phyloP scores from a whole-genome alignment of 2,888 invertebrate species.

The Aelia acuminata region DNA sequence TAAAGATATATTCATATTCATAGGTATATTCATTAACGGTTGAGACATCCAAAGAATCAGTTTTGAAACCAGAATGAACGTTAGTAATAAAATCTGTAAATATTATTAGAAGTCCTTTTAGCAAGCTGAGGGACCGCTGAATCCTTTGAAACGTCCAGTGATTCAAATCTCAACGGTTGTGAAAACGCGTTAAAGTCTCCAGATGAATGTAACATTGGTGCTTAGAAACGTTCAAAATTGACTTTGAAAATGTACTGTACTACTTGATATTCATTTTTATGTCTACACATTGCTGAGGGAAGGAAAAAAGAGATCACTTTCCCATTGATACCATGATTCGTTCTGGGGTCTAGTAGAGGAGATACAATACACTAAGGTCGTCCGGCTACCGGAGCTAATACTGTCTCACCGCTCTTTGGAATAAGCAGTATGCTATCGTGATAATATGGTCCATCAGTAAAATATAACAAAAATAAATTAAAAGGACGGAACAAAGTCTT shows the following conservation, averaged over 20 bases:
- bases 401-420: neutral
- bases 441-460: neutral
- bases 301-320: conserved; percentile 31
- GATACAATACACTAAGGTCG: conserved; percentile 40
- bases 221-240: neutral
- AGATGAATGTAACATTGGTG: neutral
- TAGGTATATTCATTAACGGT: too few relatives aligned
- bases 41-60: neutral
- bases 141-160: neutral
- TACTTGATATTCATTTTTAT: neutral
- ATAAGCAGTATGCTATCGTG: neutral
- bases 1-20: neutral
- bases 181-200: conserved; percentile 36
- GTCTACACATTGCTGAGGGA: neutral
- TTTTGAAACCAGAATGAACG: neutral
- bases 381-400: conserved; percentile 25
- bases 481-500: neutral
- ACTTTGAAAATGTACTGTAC: neutral
- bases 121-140: neutral
- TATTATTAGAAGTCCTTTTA: neutral
- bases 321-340: conserved; percentile 23
- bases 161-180: conserved; percentile 29
- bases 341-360: conserved; percentile 15
- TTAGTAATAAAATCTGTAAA: neutral
- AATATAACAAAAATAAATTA: neutral